Evolutionary conservation across 2,113 vertebrate species (phyloP), one percentile per base, ranked within the genome.

Genomic region (Brachypodius melanocephalos): DNA sequence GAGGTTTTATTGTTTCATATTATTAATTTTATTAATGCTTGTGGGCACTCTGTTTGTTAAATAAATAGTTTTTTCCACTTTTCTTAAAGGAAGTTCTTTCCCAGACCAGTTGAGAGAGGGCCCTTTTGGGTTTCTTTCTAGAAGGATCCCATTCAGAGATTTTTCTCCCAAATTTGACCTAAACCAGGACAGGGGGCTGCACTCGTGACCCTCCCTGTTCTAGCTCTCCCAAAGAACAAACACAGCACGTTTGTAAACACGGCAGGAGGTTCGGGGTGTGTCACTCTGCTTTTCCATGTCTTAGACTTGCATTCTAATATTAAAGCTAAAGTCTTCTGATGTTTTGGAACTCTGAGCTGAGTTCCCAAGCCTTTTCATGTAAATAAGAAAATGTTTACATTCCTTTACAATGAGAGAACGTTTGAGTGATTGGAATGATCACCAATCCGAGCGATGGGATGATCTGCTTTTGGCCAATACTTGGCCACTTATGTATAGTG

Each of bases 191-290:
- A 57, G 13, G 55, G n/a, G 6, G 16, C 10, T 75, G 46, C 26
- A 18, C 17, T 38, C 12, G 28, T 4, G 7, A 32, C 6, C 9
- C 19, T 15, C 18, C 42, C 45, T 21, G 36, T 18, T 31, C 38
- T 9, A 15, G 12, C 61, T 40, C 29, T 28, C 20, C 40, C 19
- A 29, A 14, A 45, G 74, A 51, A 24, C 7, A 73, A 65, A 32
- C 0, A 25, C 29, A 84, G 48, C 43, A 34, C 2, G 3, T 34
- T 18, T 68, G 8, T 22, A 42, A 68, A 25, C 7, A 28, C 26
- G 29, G 19, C 12, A 28, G 32, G 32, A 66, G 32, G 17, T 12
- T 36, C 0, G 15, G 29, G n/a, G n/a, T n/a, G n/a, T n/a, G n/a
- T n/a, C n/a, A n/a, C n/a, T n/a, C n/a, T n/a, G n/a, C n/a, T n/a